A percentile compares a stretch with the other conserved stretches of the same genome.
Evolutionary conservation across 2,797 vertebrate species (phyloP).

Genomic region (Cuniculus paca): DNA sequence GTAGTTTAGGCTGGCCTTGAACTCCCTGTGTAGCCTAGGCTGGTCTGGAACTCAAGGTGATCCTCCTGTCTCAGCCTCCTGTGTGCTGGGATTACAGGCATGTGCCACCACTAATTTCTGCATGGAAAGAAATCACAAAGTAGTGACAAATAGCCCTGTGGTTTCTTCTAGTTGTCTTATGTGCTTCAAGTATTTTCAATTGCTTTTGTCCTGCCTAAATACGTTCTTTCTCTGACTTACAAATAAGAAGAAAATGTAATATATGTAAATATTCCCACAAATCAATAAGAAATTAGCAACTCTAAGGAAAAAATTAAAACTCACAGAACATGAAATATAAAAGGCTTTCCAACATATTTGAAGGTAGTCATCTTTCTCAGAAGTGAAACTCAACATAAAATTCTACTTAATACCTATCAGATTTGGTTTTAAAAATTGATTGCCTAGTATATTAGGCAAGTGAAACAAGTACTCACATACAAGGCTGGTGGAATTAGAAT

Average conservation of each 20-base stretch:
- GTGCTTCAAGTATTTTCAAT: neutral
- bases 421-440: neutral
- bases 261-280: constrained; percentile 11
- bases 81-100: neutral
- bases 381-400: constrained; percentile 17
- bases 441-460: neutral
- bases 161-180: neutral
- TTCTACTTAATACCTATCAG: constrained; percentile 7
- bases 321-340: constrained; percentile 42
- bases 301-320: constrained; percentile 42
- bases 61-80: neutral
- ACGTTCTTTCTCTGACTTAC: constrained; percentile 5
- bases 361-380: neutral
- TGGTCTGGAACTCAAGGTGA: neutral
- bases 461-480: neutral
- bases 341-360: constrained; percentile 2
- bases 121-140: constrained; percentile 43
- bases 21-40: no score
- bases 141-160: neutral
- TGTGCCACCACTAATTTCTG: neutral
- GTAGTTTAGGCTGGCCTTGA: neutral
- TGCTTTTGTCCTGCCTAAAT: neutral
- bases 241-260: neutral
- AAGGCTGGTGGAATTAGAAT: neutral
- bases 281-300: constrained; percentile 49